A percentile compares a stretch with the other conserved stretches of the same genome.
These are phyloP conservation scores for Melanotaenia maccullochi DNA, from an alignment of 2,797 vertebrate species.

Conservation along the genomic window DNA sequence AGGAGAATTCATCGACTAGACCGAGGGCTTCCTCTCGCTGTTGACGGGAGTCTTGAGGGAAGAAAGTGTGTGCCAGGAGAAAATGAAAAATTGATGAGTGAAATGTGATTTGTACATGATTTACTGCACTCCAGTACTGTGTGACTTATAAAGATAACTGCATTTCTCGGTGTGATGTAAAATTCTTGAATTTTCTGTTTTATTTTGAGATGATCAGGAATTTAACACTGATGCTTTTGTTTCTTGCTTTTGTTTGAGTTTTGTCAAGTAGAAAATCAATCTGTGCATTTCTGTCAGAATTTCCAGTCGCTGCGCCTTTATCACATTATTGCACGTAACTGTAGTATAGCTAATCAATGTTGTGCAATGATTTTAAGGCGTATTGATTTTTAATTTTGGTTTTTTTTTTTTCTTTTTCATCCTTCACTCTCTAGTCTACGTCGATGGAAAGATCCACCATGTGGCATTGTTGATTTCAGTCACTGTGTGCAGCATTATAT, in stretches of 20 bases:
- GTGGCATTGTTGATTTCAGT: constrained; percentile 92
- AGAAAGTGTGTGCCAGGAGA: constrained; percentile 50
- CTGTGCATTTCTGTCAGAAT: background rate
- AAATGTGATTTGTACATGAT: constrained; percentile 73
- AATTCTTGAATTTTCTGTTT: background rate
- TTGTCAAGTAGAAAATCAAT: background rate
- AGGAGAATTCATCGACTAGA: constrained; percentile 71
- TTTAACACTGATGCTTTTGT: background rate
- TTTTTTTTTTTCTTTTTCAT: background rate
- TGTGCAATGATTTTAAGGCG: background rate
- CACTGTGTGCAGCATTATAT: constrained; percentile 89
- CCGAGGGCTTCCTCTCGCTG: constrained; percentile 64
- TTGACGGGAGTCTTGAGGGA: constrained; percentile 50
- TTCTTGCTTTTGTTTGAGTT: background rate
- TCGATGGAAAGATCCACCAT: constrained; percentile 90
- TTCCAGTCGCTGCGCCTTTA: background rate
- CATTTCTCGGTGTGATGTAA: background rate
- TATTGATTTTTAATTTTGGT: background rate
- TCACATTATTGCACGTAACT: background rate
- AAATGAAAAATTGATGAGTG: constrained; percentile 75
- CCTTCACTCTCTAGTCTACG: constrained; percentile 81
- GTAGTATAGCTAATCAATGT: background rate
- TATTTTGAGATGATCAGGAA: background rate
- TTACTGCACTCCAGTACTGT: constrained; percentile 40
- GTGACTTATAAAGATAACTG: background rate